A percentile compares a stretch with the other conserved stretches of the same genome.
phyloP scores from a whole-genome alignment of 2,797 vertebrate genomes.

The Trachops cirrhosus region DNA sequence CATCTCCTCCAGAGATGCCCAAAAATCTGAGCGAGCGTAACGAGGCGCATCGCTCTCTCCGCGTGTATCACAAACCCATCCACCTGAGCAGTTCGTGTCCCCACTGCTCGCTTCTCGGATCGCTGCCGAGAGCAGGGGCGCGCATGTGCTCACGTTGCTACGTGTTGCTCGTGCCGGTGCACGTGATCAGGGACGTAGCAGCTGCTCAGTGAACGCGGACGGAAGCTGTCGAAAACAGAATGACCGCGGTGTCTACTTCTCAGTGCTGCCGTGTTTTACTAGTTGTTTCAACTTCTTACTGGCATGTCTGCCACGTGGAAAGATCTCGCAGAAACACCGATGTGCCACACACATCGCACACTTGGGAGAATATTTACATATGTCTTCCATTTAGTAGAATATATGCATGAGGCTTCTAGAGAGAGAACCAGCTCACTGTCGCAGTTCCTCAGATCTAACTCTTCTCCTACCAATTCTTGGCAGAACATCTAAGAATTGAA shows the following conservation, averaged over 20 bases:
- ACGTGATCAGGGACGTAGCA: background rate
- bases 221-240: background rate
- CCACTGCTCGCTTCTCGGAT: background rate
- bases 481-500: background rate
- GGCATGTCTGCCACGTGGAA: background rate
- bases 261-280: background rate
- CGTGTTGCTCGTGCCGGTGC: background rate
- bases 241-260: background rate
- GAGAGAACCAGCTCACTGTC: background rate
- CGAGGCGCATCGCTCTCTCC: background rate
- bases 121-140: background rate
- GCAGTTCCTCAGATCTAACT: background rate
- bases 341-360: background rate
- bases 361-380: background rate
- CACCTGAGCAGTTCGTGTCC: background rate
- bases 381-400: background rate
- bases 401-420: background rate
- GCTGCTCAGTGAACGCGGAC: background rate
- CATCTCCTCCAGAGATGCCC: background rate
- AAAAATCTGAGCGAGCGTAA: background rate
- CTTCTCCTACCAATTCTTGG: background rate
- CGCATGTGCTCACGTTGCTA: background rate
- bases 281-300: background rate
- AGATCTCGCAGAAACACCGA: background rate
- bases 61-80: background rate